These are phyloP conservation scores for Trididemnum clinides DNA, from an alignment of 23 tunicate genomes.

Conservation along the genomic window DNA sequence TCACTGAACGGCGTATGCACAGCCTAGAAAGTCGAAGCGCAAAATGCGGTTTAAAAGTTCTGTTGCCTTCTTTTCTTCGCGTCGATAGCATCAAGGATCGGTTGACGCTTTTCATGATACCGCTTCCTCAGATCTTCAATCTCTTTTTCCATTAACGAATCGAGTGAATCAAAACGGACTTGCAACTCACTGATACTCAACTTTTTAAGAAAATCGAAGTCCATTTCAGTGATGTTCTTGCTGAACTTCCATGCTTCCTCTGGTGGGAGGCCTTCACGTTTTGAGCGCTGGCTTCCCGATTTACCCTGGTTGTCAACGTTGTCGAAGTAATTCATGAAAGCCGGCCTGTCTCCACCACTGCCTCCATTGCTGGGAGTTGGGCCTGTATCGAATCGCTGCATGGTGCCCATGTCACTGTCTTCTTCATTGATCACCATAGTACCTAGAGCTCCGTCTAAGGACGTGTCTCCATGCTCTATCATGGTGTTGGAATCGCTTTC, in stretches of 20 bases:
- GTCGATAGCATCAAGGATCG: constrained; percentile 93
- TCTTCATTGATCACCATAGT: constrained; percentile 92
- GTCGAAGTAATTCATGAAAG: constrained; percentile 92
- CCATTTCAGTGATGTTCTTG: constrained; percentile 87
- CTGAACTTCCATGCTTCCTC: constrained; percentile 93
- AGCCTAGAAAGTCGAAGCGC: not conserved
- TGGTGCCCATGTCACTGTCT: constrained; percentile 70
- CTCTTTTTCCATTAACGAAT: constrained; percentile 89
- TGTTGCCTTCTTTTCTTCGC: constrained; percentile 90
- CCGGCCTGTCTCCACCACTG: constrained; percentile 59
- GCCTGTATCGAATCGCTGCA: constrained; percentile 83
- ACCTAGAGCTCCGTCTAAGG: constrained; percentile 59
- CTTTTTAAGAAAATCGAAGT: constrained; percentile 74
- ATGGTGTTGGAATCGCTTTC: constrained; percentile 67
- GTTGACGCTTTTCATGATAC: constrained; percentile 82
- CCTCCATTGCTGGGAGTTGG: constrained; percentile 43
- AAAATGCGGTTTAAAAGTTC: constrained; percentile 83
- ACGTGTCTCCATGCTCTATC: constrained; percentile 82
- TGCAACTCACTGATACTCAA: constrained; percentile 67
- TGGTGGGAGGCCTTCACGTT: constrained; percentile 51
- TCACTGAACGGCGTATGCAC: not conserved
- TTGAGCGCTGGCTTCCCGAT: constrained; percentile 23
- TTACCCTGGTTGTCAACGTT: constrained; percentile 48
- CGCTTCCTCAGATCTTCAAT: constrained; percentile 80
- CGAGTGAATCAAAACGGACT: constrained; percentile 62